Conservation (phyloP, 1,140 invertebrate genomes). For the Drosophila saltans region DNA sequence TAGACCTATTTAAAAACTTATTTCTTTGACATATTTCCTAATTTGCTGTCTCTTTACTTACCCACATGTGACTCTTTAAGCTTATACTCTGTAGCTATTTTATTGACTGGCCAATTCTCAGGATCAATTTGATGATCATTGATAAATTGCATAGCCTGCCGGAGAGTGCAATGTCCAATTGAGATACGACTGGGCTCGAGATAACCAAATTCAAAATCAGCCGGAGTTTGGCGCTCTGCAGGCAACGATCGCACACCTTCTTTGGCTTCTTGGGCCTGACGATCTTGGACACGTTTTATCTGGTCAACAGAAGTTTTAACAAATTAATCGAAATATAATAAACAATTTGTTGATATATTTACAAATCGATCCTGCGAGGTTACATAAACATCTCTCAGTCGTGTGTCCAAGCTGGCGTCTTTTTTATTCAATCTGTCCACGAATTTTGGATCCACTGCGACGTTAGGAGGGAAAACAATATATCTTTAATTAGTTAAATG, state of each 20-base stretch:
- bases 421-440: conserved; percentile 86
- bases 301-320: background rate
- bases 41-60: conserved; percentile 39
- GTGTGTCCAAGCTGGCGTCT: conserved; percentile 85
- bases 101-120: conserved; percentile 84
- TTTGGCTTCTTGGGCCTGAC: conserved; percentile 41
- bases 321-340: background rate
- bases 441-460: conserved; percentile 86
- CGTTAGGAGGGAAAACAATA: conserved; percentile 7
- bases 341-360: conserved; percentile 44
- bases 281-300: conserved; percentile 63
- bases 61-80: conserved; percentile 86
- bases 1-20: too few relatives aligned
- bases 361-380: conserved; percentile 85
- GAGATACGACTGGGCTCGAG: conserved; percentile 84
- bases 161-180: conserved; percentile 84
- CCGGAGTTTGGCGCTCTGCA: conserved; percentile 69
- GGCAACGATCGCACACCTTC: conserved; percentile 56
- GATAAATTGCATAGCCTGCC: conserved; percentile 86
- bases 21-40: too few relatives aligned
- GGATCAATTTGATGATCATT: conserved; percentile 86
- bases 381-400: conserved; percentile 89
- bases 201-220: conserved; percentile 85
- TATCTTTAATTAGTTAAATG: background rate
- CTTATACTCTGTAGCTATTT: conserved; percentile 88